Percentiles rank a stretch among this genome's conserved stretches.
Conservation (phyloP, 53 echinoderm and acorn worm species). For the Holothuria leucospilota region DNA sequence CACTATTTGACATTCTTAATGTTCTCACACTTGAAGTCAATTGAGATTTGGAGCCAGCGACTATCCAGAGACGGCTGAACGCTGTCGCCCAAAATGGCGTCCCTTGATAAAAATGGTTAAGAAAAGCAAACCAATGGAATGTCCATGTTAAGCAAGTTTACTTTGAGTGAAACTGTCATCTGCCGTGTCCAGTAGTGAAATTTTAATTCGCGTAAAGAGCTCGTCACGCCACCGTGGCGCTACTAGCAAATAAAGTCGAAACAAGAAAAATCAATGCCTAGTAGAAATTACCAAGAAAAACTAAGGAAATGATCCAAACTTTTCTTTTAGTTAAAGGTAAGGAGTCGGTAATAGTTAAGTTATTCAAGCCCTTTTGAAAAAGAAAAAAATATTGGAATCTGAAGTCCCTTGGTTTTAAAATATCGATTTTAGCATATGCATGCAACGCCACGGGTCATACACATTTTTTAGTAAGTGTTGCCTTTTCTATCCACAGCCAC, state of each 20-base stretch:
- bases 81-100: background rate
- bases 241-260: background rate
- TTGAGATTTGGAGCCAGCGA: conserved; percentile 29
- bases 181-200: background rate
- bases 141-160: conserved; percentile 27
- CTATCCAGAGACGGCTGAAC: background rate
- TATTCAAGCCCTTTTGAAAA: too few relatives aligned
- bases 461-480: too few relatives aligned
- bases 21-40: conserved; percentile 31
- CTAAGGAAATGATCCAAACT: too few relatives aligned
- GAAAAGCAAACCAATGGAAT: conserved; percentile 6
- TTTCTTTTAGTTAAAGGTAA: too few relatives aligned
- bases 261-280: conserved; percentile 18
- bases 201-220: conserved; percentile 30
- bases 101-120: background rate
- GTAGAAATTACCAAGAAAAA: too few relatives aligned
- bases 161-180: conserved; percentile 16
- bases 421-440: too few relatives aligned
- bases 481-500: too few relatives aligned
- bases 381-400: too few relatives aligned
- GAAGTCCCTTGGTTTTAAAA: too few relatives aligned
- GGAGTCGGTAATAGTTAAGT: too few relatives aligned
- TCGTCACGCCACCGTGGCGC: conserved; percentile 40
- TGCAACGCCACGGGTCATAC: too few relatives aligned
- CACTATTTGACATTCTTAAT: conserved; percentile 24